Conservation (phyloP, 1,140 invertebrate genomes). For the Triops longicaudatus region DNA sequence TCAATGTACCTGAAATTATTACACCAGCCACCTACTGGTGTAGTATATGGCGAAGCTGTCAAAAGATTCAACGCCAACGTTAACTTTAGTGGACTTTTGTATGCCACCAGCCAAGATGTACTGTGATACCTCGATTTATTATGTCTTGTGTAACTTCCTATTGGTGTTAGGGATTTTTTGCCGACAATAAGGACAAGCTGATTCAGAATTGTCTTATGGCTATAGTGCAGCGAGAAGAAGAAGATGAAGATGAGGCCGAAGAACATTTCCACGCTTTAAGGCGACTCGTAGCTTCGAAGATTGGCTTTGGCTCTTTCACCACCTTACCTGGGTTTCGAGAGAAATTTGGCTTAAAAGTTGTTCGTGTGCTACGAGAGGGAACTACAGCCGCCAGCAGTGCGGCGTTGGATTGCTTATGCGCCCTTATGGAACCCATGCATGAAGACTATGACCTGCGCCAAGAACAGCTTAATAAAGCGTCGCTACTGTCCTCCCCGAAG, state of each 20-base stretch:
- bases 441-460: constrained; percentile 86
- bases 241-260: constrained; percentile 49
- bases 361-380: constrained; percentile 79
- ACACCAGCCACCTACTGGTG: constrained; percentile 57
- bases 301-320: constrained; percentile 94
- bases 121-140: constrained; percentile 26
- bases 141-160: constrained; percentile 32
- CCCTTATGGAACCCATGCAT: constrained; percentile 98
- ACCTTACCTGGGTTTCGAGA: constrained; percentile 84
- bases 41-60: constrained; percentile 59
- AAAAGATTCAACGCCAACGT: constrained; percentile 94
- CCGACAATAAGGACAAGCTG: constrained; percentile 96
- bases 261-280: constrained; percentile 90
- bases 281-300: constrained; percentile 89
- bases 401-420: constrained; percentile 92
- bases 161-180: constrained; percentile 73
- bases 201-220: constrained; percentile 71
- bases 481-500: constrained; percentile 78
- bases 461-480: constrained; percentile 96
- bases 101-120: constrained; percentile 93
- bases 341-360: constrained; percentile 77
- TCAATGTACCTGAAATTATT: constrained; percentile 73
- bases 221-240: constrained; percentile 61
- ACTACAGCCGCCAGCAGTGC: constrained; percentile 87
- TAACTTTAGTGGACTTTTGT: constrained; percentile 92